phyloP scores from a whole-genome alignment of 2,113 vertebrate species.

The Mobula hypostoma region DNA sequence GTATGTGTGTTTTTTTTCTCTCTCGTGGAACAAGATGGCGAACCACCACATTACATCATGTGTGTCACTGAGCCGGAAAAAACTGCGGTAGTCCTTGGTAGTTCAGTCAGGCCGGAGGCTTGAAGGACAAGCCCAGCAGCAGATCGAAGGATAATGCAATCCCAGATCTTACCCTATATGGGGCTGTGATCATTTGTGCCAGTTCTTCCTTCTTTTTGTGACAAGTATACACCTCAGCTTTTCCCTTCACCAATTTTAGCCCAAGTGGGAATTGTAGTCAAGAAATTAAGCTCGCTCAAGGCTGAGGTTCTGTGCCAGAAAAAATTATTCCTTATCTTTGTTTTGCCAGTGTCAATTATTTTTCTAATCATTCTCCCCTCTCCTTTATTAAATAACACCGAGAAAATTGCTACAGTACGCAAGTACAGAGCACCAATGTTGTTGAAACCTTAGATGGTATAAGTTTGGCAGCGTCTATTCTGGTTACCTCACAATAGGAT shows the following conservation, averaged over 20 bases:
- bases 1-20: not conserved
- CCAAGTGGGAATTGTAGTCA: not conserved
- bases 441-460: no score
- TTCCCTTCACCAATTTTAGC: not conserved
- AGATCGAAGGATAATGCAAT: constrained; percentile 1
- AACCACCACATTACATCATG: not conserved
- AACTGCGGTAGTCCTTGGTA: not conserved
- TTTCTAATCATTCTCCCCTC: no score
- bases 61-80: not conserved
- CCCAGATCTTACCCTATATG: not conserved
- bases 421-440: no score
- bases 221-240: not conserved
- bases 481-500: no score
- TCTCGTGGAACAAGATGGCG: not conserved
- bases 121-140: not conserved
- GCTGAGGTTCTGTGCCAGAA: not conserved
- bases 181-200: not conserved
- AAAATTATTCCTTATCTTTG: not conserved
- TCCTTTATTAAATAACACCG: no score
- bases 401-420: no score
- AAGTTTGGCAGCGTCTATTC: no score
- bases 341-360: no score
- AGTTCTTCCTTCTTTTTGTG: not conserved
- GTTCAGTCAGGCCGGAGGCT: not conserved
- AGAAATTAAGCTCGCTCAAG: not conserved